Conservation (phyloP, 1,140 invertebrate species). For the Drosophila equinoxialis region DNA sequence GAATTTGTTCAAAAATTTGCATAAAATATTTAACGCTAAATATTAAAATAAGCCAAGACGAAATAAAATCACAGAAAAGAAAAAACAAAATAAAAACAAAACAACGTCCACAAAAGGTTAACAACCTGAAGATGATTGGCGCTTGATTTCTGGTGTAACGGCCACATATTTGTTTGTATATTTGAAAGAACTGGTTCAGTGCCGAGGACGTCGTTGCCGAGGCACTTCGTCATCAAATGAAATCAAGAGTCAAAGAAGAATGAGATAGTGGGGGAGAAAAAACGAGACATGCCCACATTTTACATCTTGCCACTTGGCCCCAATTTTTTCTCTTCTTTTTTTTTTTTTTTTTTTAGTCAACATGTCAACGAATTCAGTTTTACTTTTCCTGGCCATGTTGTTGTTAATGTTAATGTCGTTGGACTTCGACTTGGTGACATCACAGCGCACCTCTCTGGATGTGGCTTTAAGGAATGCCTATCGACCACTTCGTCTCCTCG, state of each 20-base stretch:
- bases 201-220: slow-evolving; percentile 63
- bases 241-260: slow-evolving; percentile 48
- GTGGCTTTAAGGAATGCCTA: slow-evolving; percentile 57
- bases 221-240: slow-evolving; percentile 37
- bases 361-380: slow-evolving; percentile 32
- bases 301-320: background rate
- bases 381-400: slow-evolving; percentile 28
- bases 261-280: background rate
- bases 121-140: slow-evolving; percentile 53
- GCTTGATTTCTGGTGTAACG: slow-evolving; percentile 10
- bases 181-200: slow-evolving; percentile 74
- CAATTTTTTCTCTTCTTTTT: slow-evolving; percentile 16
- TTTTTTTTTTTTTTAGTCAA: slow-evolving; percentile 25
- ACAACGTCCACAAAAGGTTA: slow-evolving; percentile 60
- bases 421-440: slow-evolving; percentile 47
- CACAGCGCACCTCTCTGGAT: slow-evolving; percentile 74
- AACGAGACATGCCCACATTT: background rate
- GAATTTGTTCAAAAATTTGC: slow-evolving; percentile 36
- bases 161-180: slow-evolving; percentile 25
- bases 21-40: slow-evolving; percentile 53
- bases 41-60: slow-evolving; percentile 45
- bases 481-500: slow-evolving; percentile 62
- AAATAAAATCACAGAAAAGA: slow-evolving; percentile 4
- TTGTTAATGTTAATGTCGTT: slow-evolving; percentile 35
- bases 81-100: slow-evolving; percentile 52